Evolutionary conservation across 1,140 invertebrate genomes (phyloP), one percentile per base, ranked within the genome.

Genomic region (Papilio xuthus): DNA sequence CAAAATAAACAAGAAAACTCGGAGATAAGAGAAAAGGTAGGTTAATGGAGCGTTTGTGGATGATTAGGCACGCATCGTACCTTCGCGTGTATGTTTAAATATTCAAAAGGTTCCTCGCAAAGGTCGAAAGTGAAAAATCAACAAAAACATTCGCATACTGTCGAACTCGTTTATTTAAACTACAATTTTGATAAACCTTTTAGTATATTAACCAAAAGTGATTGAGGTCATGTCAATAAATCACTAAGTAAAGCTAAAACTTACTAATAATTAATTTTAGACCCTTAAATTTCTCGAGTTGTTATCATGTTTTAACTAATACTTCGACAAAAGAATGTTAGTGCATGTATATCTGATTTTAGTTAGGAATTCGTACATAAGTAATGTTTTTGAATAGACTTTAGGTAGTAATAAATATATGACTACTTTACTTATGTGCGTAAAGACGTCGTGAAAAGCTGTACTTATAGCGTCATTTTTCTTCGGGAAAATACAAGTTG

Each of bases 1-100:
- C 60, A 67, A 28, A 67, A 67, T 67, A 67, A 67, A 67, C 26
- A 67, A 67, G 60, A 67, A 67, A 67, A 67, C 60, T 60, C 56
- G 4, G 6, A 67, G 60, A 67, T 67, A 28, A 67, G 23, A 67
- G 60, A 67, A 67, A 67, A 67, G 60, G 60, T 67, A 32, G 4
- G 26, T 32, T 67, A 67, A 67, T 28, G 60, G 60, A 28, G 26
- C 60, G 60, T 28, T 67, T 67, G 60, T 6, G 60, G 60, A 67
- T 67, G 60, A 67, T 67, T 67, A 67, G 60, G 60, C 60, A 67
- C 60, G 60, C 60, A 15, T 28, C n/a, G 60, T 20, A 13, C 60
- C 26, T 60, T 60, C 56, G 23, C 60, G 15, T 67, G 60, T 67
- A 67, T 67, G 26, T 67, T 67, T 18, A 67, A 67, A 28, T 67